A percentile compares a stretch with the other conserved stretches of the same genome.
Evolutionary conservation across 2,888 invertebrate species (phyloP).

Genomic region (Cremastinae sp.): DNA sequence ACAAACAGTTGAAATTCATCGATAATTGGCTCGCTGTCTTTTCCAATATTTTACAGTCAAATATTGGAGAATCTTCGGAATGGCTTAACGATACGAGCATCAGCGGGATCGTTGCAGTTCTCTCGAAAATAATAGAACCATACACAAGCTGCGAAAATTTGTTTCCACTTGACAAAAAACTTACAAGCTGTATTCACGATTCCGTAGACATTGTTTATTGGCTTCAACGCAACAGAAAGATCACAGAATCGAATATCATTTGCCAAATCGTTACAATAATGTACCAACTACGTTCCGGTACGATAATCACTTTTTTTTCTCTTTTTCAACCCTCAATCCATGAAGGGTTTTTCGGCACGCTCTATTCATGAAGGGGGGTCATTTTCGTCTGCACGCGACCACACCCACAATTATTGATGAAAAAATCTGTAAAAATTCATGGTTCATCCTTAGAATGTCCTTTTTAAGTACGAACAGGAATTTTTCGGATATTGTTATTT

Average conservation of each 20-base stretch:
- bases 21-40: slow-evolving; percentile 71
- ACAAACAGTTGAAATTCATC: slow-evolving; percentile 63
- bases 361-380: too few relatives aligned
- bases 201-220: slow-evolving; percentile 70
- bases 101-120: slow-evolving; percentile 63
- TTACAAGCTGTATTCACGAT: slow-evolving; percentile 70
- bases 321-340: too few relatives aligned
- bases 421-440: too few relatives aligned
- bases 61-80: not conserved
- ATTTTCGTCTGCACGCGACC: too few relatives aligned
- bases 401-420: too few relatives aligned
- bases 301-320: slow-evolving; percentile 14
- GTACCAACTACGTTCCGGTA: slow-evolving; percentile 68
- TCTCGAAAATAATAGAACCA: slow-evolving; percentile 68
- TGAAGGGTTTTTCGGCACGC: too few relatives aligned
- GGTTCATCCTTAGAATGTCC: too few relatives aligned
- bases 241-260: slow-evolving; percentile 58
- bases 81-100: slow-evolving; percentile 49
- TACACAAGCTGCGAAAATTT: slow-evolving; percentile 67
- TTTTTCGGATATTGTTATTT: too few relatives aligned
- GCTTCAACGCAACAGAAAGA: slow-evolving; percentile 67
- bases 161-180: slow-evolving; percentile 66
- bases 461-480: too few relatives aligned
- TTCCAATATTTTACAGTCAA: slow-evolving; percentile 63
- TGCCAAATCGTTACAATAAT: slow-evolving; percentile 66